Evolutionary conservation across 1,140 invertebrate species (phyloP), one percentile per base, ranked within the genome.

Genomic region (Drosophila arawakana): DNA sequence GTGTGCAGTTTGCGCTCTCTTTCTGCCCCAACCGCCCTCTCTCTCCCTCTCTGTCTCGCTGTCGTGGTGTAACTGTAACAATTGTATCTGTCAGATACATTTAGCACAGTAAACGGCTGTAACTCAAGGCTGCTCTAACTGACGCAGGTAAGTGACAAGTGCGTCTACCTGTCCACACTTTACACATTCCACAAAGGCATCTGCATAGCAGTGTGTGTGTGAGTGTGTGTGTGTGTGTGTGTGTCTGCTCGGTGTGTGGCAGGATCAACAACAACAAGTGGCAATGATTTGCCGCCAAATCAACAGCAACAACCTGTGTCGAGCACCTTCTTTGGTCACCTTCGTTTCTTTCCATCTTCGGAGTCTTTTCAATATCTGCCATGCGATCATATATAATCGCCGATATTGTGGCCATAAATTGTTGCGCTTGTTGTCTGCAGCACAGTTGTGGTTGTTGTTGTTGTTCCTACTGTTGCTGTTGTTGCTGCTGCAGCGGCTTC

Each of bases 91-190:
- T 8, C 55, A 59, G 65, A 67, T 80, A 72, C 73, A 10, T 46
- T 65, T 52, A 25, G 68, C 39, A 55, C 52, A 55, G 18, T 58
- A 21, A 35, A 44, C 18, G 43, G 66, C 15, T 54, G 73, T 68
- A 52, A 65, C 74, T 83, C 84, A 83, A 88, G 80, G 82, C 83
- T 86, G 79, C 47, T 21, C 54, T 50, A 44, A 60, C 47, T 43
- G n/a, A 30, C 21, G 65, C 80, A 88, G 83, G 83, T 86, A 88
- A 68, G 67, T 50, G 57, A 61, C 59, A 66, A 78, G 67, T 70
- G 49, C 35, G 34, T 37, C 76, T 82, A 82, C 80, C 80, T 78
- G 74, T 52, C 44, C 52, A 50, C 73, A 30, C 18, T 35, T 30
- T 41, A 58, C 43, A 55, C 58, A 41, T 57, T 55, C 63, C 37